These are phyloP conservation scores for Odobenus rosmarus DNA, from an alignment of 2,113 vertebrate genomes.

Conservation along the genomic window DNA sequence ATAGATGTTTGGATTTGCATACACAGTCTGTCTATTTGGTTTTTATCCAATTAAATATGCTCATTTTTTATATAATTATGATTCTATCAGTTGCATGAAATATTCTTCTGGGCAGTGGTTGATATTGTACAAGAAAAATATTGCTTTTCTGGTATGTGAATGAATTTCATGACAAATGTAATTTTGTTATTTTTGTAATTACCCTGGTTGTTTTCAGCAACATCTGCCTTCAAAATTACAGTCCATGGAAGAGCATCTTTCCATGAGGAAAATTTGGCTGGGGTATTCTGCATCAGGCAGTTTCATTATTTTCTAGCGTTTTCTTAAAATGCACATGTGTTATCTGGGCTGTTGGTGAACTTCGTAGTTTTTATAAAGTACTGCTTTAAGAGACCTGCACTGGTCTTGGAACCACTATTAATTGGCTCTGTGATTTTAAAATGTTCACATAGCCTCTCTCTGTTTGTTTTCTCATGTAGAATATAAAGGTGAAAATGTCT, in stretches of 20 bases:
- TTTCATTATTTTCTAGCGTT: slow-evolving; percentile 41
- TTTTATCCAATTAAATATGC: slow-evolving; percentile 37
- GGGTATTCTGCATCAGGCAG: background rate
- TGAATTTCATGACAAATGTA: slow-evolving; percentile 47
- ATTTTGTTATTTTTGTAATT: slow-evolving; percentile 57
- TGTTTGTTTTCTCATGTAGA: slow-evolving; percentile 32
- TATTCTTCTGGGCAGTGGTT: background rate
- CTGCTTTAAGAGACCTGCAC: background rate
- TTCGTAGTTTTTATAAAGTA: slow-evolving; percentile 17
- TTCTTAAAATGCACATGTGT: background rate
- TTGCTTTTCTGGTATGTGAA: slow-evolving; percentile 36
- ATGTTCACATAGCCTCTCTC: background rate
- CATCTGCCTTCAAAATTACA: slow-evolving; percentile 49
- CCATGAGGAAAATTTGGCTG: slow-evolving; percentile 29
- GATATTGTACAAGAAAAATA: background rate
- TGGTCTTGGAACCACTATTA: background rate
- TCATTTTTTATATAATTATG: background rate
- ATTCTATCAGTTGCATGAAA: slow-evolving; percentile 32
- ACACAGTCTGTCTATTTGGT: background rate
- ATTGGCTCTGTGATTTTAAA: slow-evolving; percentile 38
- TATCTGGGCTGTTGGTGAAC: background rate
- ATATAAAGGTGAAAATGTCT: background rate
- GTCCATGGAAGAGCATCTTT: background rate
- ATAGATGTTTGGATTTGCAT: slow-evolving; percentile 1
- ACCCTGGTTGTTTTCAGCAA: background rate